A percentile compares a stretch with the other conserved stretches of the same genome.
Evolutionary conservation across 2,797 vertebrate species (phyloP).

Genomic region (Gymnothorax javanicus): DNA sequence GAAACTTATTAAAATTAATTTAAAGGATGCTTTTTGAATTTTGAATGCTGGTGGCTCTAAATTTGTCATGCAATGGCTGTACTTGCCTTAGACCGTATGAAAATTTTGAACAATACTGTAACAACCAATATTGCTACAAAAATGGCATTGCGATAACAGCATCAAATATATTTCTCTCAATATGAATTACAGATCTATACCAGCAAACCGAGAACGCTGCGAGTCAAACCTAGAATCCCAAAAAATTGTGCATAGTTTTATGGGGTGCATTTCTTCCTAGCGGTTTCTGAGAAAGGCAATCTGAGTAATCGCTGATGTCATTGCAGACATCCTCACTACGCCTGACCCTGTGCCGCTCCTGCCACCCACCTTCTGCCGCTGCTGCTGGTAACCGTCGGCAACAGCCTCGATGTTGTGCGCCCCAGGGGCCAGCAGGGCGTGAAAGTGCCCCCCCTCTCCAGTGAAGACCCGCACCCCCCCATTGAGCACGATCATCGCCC

Average conservation of each 20-base stretch:
- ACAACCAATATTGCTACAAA: too few species aligned
- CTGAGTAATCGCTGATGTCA: neutral
- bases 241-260: neutral
- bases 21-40: too few species aligned
- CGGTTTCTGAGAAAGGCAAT: neutral
- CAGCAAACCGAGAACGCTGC: too few species aligned
- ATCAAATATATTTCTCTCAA: neutral
- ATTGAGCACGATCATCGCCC: constrained; percentile 86
- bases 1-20: too few species aligned
- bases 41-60: too few species aligned
- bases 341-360: too few species aligned
- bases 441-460: constrained; percentile 88
- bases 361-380: constrained; percentile 80
- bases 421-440: constrained; percentile 87
- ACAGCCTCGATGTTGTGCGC: constrained; percentile 85
- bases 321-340: too few species aligned
- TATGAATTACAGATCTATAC: neutral
- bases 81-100: too few species aligned
- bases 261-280: neutral
- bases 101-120: too few species aligned
- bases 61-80: too few species aligned
- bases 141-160: too few species aligned
- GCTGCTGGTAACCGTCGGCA: constrained; percentile 90
- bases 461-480: constrained; percentile 81
- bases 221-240: neutral